Base-by-base conservation (phyloP, 2,113 vertebrate species). In the Percopsis transmontana region DNA sequence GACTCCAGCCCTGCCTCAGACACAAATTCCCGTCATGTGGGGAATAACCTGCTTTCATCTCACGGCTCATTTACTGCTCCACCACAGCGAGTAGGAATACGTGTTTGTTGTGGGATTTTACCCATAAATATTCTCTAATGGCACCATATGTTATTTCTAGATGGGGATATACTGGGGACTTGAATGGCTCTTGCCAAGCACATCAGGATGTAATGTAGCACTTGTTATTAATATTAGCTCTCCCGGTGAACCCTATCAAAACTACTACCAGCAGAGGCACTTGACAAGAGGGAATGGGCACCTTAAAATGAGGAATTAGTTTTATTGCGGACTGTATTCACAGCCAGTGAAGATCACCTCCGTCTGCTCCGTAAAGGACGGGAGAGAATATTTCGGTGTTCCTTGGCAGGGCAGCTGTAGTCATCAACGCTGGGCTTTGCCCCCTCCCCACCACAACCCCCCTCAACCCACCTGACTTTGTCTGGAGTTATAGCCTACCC, bases 191-290 rank as follows among this genome's bases (percentile, higher is more conserved):
- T 78, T 38, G 18, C 62, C 58, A 38, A 63, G 42, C 60, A 59
- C 74, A 40, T 74, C 48, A 16, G 66, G 57, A 23, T 50, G 60
- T 57, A 45, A 77, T 66, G 66, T 61, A 62, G 44, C 68, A 78
- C 62, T 18, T 70, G 71, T 78, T 83, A 85, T 82, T 76, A 64
- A 88, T 86, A 80, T 59, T 85, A 0, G 78, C 76, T 76, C 80
- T 80, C 65, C 44, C 50, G 38, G 0, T 76, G 86, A 86, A 70
- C 86, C 82, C 62, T 67, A 62, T 81, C 66, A 70, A 54, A 74
- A 62, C 66, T n/a, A 60, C 52, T 39, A 40, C 61, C 44, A 71
- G 61, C 67, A 33, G 72, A 66, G 59, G 65, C 59, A 63, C 62
- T 40, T 59, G 66, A 67, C 68, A 50, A 61, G 78, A 82, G 80